Conservation (phyloP, 2,113 vertebrate species). For the Psophia crepitans region DNA sequence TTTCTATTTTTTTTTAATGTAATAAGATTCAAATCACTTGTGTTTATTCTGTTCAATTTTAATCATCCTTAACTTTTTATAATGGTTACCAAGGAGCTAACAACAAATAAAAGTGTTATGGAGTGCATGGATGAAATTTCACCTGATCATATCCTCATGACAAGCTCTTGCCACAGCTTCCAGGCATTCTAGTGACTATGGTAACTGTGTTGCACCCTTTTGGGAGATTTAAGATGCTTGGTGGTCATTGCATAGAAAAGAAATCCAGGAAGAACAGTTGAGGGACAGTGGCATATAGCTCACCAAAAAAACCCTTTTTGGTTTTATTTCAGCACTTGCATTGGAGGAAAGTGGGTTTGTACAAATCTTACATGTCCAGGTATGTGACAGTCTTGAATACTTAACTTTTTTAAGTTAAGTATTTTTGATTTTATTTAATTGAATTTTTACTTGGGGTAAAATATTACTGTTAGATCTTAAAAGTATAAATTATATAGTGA, state of each 20-base stretch:
- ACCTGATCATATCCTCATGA: fast-evolving
- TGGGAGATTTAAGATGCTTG: neutral
- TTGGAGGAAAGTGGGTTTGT: conserved; percentile 89
- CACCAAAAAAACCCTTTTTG: neutral
- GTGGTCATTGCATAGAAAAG: neutral
- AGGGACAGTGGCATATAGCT: neutral
- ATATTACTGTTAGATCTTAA: neutral
- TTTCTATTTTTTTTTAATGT: neutral
- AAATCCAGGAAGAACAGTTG: neutral
- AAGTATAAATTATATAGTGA: too few relatives aligned
- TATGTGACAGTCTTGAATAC: conserved; percentile 4
- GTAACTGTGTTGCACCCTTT: neutral
- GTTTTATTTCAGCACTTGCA: conserved; percentile 85
- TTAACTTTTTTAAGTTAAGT: neutral
- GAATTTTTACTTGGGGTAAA: neutral
- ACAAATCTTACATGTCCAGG: conserved; percentile 89
- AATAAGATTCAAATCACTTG: neutral
- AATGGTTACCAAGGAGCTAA: neutral
- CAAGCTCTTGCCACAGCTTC: neutral
- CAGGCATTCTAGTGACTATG: neutral
- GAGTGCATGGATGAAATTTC: neutral
- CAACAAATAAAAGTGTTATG: neutral
- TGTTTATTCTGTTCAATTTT: neutral
- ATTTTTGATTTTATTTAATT: too few relatives aligned
- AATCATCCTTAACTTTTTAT: neutral